A percentile compares a stretch with the other conserved stretches of the same genome.
phyloP scores from a whole-genome alignment of 2,888 invertebrate species.

The Tethea ocularis region DNA sequence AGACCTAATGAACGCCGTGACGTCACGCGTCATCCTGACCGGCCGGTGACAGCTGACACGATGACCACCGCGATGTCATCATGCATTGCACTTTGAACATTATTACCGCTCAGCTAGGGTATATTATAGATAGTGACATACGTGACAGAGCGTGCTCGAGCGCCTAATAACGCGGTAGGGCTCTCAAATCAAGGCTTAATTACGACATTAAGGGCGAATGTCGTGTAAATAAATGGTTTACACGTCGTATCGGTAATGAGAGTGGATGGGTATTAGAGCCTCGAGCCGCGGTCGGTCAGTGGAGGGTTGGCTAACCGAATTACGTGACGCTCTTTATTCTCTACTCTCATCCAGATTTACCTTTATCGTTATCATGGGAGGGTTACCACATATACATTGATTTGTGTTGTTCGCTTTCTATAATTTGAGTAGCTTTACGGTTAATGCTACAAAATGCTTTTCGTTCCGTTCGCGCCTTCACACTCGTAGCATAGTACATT shows the following conservation, averaged over 20 bases:
- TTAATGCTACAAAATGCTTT: too few relatives aligned
- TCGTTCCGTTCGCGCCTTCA: too few relatives aligned
- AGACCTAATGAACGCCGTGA: background rate
- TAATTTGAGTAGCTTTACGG: too few relatives aligned
- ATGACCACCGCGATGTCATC: background rate
- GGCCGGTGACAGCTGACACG: background rate
- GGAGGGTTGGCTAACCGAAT: background rate
- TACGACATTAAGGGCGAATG: conserved; percentile 22
- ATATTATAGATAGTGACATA: background rate
- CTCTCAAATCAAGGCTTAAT: conserved; percentile 28
- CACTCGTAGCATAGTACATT: too few relatives aligned
- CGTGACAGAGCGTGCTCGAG: conserved; percentile 17
- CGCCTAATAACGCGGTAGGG: conserved; percentile 14
- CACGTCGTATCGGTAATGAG: background rate
- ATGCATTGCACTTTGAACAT: background rate
- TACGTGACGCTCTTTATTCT: background rate
- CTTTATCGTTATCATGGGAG: background rate
- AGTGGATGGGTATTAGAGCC: background rate
- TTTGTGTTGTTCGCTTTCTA: too few relatives aligned
- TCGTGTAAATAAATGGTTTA: background rate
- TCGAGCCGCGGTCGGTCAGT: background rate
- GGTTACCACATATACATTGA: background rate
- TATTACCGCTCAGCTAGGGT: background rate
- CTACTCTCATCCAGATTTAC: background rate
- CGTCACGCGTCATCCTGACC: background rate